phyloP scores from a whole-genome alignment of 1,140 invertebrate genomes.

The Drosophila orena region DNA sequence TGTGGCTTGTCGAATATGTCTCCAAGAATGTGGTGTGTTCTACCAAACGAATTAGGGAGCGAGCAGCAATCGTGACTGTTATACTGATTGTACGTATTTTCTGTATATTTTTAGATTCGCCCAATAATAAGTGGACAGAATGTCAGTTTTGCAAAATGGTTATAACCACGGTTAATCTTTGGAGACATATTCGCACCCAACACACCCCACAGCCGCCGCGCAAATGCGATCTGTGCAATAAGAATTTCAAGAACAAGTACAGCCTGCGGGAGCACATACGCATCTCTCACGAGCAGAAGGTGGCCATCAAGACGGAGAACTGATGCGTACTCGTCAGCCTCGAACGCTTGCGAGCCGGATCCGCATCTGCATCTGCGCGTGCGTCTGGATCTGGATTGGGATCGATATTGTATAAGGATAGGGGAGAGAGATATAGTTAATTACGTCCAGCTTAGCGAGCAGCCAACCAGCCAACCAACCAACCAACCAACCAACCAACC shows the following conservation, averaged over 20 bases:
- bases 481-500: neutral
- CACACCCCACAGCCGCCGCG: conserved; percentile 84
- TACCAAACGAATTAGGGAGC: neutral
- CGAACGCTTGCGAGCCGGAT: neutral
- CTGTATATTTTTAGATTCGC: conserved; percentile 85
- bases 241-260: conserved; percentile 85
- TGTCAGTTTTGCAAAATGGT: conserved; percentile 85
- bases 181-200: conserved; percentile 85
- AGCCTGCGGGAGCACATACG: conserved; percentile 84
- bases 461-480: conserved; percentile 2
- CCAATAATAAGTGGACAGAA: conserved; percentile 85
- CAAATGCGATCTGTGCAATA: conserved; percentile 84
- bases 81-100: conserved; percentile 74
- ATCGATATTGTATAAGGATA: neutral
- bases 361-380: too few species aligned
- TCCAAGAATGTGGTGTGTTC: conserved; percentile 61
- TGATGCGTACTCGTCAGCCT: conserved; percentile 66
- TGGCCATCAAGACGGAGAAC: conserved; percentile 79
- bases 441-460: conserved; percentile 36
- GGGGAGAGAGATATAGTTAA: conserved; percentile 33
- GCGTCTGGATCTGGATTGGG: neutral
- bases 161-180: conserved; percentile 85
- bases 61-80: conserved; percentile 11
- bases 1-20: conserved; percentile 78
- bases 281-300: conserved; percentile 84